These are phyloP conservation scores for Apamea epomidion DNA, from an alignment of 2,888 invertebrate species.

Conservation along the genomic window DNA sequence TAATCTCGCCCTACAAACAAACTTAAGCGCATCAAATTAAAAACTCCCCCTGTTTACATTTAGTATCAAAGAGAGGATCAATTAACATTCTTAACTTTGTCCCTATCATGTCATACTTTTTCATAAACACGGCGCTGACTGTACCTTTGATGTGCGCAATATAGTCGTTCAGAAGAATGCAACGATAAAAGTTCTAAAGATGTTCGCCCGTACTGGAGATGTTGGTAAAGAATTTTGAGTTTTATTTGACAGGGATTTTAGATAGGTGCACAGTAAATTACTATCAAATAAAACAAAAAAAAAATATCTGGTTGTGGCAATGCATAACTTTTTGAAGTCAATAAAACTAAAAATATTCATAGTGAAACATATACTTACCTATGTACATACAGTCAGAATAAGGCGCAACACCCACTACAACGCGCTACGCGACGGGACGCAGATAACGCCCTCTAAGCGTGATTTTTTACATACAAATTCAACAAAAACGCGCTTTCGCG, in stretches of 20 bases:
- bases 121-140: conserved; percentile 75
- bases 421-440: too few relatives aligned
- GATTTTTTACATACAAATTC: too few relatives aligned
- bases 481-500: too few relatives aligned
- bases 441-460: too few relatives aligned
- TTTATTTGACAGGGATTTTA: not conserved
- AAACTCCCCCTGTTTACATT: conserved; percentile 81
- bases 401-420: too few relatives aligned
- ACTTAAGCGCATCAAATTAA: conserved; percentile 78
- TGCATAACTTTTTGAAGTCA: not conserved
- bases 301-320: too few relatives aligned
- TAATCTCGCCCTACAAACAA: conserved; percentile 64
- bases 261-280: not conserved
- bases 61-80: conserved; percentile 80
- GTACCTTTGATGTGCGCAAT: conserved; percentile 76
- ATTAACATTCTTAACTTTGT: conserved; percentile 79
- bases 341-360: not conserved
- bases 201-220: conserved; percentile 33
- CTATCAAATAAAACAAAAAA: not conserved
- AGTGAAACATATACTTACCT: too few relatives aligned
- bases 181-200: conserved; percentile 74
- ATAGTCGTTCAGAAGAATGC: conserved; percentile 68
- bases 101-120: conserved; percentile 77
- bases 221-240: conserved; percentile 27
- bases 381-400: not conserved